Conservation (phyloP, 2,113 vertebrate genomes). For the Petrocephalus zakoni region DNA sequence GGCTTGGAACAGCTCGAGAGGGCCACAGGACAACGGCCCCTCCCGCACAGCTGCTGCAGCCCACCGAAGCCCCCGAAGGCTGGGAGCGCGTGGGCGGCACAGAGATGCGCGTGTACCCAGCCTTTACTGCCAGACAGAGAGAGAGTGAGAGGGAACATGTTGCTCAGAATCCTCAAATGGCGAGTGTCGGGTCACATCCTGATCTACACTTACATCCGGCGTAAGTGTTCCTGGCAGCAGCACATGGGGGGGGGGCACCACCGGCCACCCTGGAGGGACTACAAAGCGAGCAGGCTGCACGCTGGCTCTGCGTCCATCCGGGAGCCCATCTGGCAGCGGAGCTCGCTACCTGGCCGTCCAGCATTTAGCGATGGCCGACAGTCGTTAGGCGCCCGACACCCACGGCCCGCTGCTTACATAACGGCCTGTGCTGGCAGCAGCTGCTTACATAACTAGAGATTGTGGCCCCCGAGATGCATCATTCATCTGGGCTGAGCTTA, state of each 20-base stretch:
- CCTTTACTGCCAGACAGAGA: not conserved
- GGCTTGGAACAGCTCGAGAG: not conserved
- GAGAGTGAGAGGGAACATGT: not conserved
- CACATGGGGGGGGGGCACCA: not conserved
- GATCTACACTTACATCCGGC: not conserved
- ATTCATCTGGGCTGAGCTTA: not conserved
- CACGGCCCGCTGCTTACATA: not conserved
- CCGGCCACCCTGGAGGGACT: not conserved
- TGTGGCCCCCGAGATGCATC: not conserved
- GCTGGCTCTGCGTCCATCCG: not conserved
- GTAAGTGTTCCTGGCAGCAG: not conserved
- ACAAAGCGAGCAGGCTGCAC: not conserved
- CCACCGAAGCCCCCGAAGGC: constrained; percentile 10
- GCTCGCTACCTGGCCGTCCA: not conserved
- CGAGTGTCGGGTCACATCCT: not conserved
- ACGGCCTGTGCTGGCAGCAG: not conserved
- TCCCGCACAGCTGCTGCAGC: not conserved
- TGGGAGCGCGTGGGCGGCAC: not conserved
- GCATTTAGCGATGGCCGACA: not conserved
- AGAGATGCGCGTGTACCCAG: not conserved
- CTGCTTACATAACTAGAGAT: not conserved
- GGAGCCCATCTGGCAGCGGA: not conserved
- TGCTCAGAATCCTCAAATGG: not conserved
- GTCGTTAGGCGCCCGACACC: not conserved
- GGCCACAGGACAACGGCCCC: not conserved